These are phyloP conservation scores for Podarcis cretensis DNA, from an alignment of 2,113 vertebrate species.

Conservation along the genomic window DNA sequence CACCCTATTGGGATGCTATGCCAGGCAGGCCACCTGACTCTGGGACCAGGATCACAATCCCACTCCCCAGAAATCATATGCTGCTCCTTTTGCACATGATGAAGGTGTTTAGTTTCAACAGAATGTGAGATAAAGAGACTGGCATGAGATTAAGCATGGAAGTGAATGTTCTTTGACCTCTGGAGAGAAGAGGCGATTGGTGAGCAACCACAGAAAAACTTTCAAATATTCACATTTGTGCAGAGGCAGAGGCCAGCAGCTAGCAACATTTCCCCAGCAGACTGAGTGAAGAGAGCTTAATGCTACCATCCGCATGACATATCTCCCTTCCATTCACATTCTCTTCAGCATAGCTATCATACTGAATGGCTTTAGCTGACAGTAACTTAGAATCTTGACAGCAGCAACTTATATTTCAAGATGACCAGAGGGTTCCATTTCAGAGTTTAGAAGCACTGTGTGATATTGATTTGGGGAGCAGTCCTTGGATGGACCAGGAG, in stretches of 20 bases:
- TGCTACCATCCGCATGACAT: background rate
- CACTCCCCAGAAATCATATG: too few species aligned
- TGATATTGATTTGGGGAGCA: background rate
- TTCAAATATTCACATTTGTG: too few species aligned
- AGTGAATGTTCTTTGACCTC: background rate
- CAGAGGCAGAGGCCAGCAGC: background rate
- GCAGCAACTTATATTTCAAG: background rate
- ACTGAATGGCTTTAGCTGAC: slow-evolving; percentile 8
- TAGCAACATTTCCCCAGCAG: background rate
- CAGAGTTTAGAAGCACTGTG: slow-evolving; percentile 14
- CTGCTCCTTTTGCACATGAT: background rate
- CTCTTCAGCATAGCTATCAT: background rate
- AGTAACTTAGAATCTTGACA: slow-evolving; percentile 24
- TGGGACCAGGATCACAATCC: too few species aligned
- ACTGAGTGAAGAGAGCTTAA: background rate
- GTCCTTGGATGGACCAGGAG: slow-evolving; percentile 18
- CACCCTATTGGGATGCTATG: too few species aligned
- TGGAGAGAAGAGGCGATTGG: background rate
- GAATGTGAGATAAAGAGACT: background rate
- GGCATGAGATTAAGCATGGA: background rate
- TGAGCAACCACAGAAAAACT: background rate
- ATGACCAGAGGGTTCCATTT: slow-evolving; percentile 40
- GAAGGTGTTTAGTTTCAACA: background rate
- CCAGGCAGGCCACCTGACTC: too few species aligned
- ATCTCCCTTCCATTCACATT: background rate